Evolutionary conservation across 2,888 invertebrate genomes (phyloP).

Genomic region (Brachyptera risi): DNA sequence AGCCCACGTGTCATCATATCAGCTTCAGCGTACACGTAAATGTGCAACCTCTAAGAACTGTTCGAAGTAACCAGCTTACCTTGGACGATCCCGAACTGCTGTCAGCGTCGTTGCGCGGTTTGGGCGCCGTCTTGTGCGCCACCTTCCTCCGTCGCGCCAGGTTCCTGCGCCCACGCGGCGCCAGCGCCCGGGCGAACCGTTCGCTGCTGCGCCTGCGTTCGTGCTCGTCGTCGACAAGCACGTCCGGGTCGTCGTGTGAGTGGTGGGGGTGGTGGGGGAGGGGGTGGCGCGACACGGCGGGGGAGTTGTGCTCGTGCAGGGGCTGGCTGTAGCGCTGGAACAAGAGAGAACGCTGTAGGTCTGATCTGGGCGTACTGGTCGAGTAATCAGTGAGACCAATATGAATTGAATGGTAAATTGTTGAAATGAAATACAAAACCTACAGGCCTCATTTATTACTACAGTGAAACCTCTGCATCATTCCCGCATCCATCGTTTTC

Average conservation of each 20-base stretch:
- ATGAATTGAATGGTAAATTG: too few relatives aligned
- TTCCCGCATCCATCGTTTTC: too few relatives aligned
- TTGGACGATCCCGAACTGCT: constrained; percentile 31
- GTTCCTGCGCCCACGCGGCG: constrained; percentile 51
- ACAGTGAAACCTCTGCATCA: too few relatives aligned
- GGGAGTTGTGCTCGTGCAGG: constrained; percentile 41
- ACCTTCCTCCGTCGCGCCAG: constrained; percentile 22
- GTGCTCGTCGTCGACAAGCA: constrained; percentile 52
- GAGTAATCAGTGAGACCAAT: too few relatives aligned
- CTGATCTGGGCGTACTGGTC: too few relatives aligned
- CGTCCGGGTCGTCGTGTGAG: too few relatives aligned
- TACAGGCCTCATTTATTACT: too few relatives aligned
- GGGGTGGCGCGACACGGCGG: constrained; percentile 18
- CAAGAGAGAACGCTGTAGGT: constrained; percentile 4
- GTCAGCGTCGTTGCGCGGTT: constrained; percentile 25
- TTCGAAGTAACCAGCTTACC: constrained; percentile 18
- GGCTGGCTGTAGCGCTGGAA: constrained; percentile 36
- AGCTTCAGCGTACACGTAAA: too few relatives aligned
- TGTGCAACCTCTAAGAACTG: too few relatives aligned
- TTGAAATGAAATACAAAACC: too few relatives aligned
- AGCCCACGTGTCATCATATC: too few relatives aligned
- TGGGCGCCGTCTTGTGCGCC: neutral
- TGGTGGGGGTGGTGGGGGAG: neutral
- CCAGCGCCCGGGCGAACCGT: constrained; percentile 58
- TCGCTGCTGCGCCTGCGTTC: constrained; percentile 60